Evolutionary conservation across 1,140 invertebrate genomes (phyloP).

Genomic region (Holcopasites calliopsidis): DNA sequence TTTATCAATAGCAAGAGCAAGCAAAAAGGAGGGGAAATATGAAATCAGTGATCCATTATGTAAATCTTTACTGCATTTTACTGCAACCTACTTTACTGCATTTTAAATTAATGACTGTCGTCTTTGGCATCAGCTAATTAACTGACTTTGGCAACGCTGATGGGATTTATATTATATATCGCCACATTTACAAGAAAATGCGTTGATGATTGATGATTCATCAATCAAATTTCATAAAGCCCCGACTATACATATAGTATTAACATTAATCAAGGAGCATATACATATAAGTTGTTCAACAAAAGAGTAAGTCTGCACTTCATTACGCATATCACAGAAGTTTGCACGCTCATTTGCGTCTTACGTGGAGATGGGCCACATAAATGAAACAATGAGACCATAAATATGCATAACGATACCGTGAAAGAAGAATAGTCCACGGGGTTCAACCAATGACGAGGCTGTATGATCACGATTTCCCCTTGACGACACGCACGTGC

Average conservation of each 20-base stretch:
- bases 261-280: neutral
- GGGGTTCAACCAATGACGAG: slow-evolving; percentile 25
- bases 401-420: slow-evolving; percentile 53
- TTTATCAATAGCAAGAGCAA: neutral
- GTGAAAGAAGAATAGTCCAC: slow-evolving; percentile 38
- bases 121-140: neutral
- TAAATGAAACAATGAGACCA: slow-evolving; percentile 49
- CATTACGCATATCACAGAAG: neutral
- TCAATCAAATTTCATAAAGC: too few species aligned
- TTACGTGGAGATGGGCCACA: slow-evolving; percentile 3
- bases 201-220: too few species aligned
- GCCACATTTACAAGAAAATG: neutral
- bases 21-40: too few species aligned
- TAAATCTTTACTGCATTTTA: neutral
- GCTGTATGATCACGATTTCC: slow-evolving; percentile 49
- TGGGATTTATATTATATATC: neutral
- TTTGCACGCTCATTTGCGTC: slow-evolving; percentile 8
- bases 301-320: neutral
- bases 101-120: neutral
- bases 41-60: too few species aligned
- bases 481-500: slow-evolving; percentile 44
- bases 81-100: neutral
- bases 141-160: too few species aligned
- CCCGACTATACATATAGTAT: too few species aligned
- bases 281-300: neutral